Conservation (phyloP, 2,113 vertebrate genomes). For the Lophura nycthemera region DNA sequence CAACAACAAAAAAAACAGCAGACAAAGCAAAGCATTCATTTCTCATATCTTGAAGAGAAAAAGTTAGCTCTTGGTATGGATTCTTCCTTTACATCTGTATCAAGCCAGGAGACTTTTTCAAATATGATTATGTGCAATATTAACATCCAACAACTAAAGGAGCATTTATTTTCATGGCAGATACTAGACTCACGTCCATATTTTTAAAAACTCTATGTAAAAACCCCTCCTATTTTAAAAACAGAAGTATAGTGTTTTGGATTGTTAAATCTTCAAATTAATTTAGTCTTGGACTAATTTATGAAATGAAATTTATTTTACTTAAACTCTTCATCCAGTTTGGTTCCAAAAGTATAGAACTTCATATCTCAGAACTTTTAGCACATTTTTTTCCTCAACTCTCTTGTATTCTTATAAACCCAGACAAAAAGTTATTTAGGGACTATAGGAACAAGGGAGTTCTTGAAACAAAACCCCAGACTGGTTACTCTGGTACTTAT, state of each 20-base stretch:
- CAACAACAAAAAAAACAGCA: background rate
- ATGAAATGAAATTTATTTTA: background rate
- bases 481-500: background rate
- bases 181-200: background rate
- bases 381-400: background rate
- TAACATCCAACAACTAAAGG: background rate
- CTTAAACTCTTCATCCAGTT: background rate
- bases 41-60: background rate
- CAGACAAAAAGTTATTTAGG: background rate
- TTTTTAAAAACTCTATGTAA: background rate
- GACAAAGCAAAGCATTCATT: background rate
- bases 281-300: background rate
- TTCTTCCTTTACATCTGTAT: background rate
- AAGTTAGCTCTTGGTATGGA: fast-evolving
- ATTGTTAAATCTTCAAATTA: background rate
- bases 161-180: background rate
- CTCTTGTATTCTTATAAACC: background rate
- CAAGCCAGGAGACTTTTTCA: background rate
- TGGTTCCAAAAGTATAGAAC: background rate
- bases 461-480: background rate
- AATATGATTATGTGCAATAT: background rate
- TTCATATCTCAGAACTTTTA: background rate
- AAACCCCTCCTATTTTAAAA: fast-evolving
- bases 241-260: background rate
- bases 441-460: background rate